These are phyloP conservation scores for Megalopta genalis DNA, from an alignment of 1,140 invertebrate species.

Conservation along the genomic window DNA sequence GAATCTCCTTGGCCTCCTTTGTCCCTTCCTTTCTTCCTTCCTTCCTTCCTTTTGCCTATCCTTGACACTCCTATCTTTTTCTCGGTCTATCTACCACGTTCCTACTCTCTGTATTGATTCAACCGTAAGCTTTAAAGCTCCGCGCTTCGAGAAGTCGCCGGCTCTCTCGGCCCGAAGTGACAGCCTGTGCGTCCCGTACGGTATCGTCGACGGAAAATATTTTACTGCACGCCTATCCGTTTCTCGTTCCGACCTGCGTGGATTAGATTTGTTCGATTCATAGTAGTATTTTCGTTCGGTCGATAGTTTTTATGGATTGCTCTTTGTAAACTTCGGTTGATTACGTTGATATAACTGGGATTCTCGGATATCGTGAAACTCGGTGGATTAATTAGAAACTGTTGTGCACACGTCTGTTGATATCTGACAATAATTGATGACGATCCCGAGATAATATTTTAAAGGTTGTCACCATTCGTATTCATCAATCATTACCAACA, in stretches of 20 bases:
- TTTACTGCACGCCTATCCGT: too few relatives aligned
- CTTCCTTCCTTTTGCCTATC: constrained; percentile 45
- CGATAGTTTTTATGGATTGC: too few relatives aligned
- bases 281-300: background rate
- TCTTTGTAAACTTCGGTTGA: too few relatives aligned
- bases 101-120: constrained; percentile 52
- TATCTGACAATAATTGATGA: too few relatives aligned
- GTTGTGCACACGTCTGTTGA: too few relatives aligned
- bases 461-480: too few relatives aligned
- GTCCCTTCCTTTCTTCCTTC: constrained; percentile 51
- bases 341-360: too few relatives aligned
- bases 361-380: too few relatives aligned
- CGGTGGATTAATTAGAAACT: too few relatives aligned
- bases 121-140: constrained; percentile 43
- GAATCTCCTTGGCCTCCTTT: constrained; percentile 72
- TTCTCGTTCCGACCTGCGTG: background rate
- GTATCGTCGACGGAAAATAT: background rate
- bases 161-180: constrained; percentile 45
- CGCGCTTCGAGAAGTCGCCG: constrained; percentile 23
- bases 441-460: too few relatives aligned
- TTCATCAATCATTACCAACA: too few relatives aligned
- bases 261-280: background rate
- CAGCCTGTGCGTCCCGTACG: background rate
- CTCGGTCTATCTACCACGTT: constrained; percentile 42
- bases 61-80: constrained; percentile 49